phyloP scores from a whole-genome alignment of 1,140 invertebrate species.

The Doryteuthis pealeii region DNA sequence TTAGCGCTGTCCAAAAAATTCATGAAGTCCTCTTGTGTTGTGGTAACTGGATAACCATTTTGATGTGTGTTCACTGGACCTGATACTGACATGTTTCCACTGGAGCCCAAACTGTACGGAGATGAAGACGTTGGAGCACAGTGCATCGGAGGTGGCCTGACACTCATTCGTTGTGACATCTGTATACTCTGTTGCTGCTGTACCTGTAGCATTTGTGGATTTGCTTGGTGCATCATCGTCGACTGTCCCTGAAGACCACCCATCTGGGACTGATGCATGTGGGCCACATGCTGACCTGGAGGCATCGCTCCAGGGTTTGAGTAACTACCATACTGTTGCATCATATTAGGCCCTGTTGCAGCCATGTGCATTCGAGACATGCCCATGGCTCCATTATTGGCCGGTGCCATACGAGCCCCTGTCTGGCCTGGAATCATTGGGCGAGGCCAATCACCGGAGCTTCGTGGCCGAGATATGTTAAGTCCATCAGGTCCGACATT shows the following conservation, averaged over 20 bases:
- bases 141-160: slow-evolving; percentile 13
- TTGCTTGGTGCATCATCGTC: slow-evolving; percentile 1
- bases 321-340: slow-evolving; percentile 40
- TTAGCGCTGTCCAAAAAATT: slow-evolving; percentile 48
- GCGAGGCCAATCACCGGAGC: slow-evolving; percentile 24
- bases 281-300: slow-evolving; percentile 21
- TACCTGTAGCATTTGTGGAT: slow-evolving; percentile 30
- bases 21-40: slow-evolving; percentile 48
- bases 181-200: slow-evolving; percentile 47
- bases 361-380: slow-evolving; percentile 29
- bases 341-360: slow-evolving; percentile 31
- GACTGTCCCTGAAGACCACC: neutral
- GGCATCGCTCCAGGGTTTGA: slow-evolving; percentile 29
- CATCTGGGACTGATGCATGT: slow-evolving; percentile 23
- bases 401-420: slow-evolving; percentile 27
- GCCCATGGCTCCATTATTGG: slow-evolving; percentile 30
- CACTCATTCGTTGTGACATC: slow-evolving; percentile 41
- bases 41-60: slow-evolving; percentile 18
- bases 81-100: slow-evolving; percentile 23
- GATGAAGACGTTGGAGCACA: slow-evolving; percentile 17
- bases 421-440: slow-evolving; percentile 14
- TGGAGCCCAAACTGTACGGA: slow-evolving; percentile 25
- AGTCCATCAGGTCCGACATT: slow-evolving; percentile 61
- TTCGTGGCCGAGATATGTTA: slow-evolving; percentile 55
- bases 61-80: slow-evolving; percentile 15